Conservation (phyloP, 2,797 vertebrate genomes). For the Urosaurus nigricauda region DNA sequence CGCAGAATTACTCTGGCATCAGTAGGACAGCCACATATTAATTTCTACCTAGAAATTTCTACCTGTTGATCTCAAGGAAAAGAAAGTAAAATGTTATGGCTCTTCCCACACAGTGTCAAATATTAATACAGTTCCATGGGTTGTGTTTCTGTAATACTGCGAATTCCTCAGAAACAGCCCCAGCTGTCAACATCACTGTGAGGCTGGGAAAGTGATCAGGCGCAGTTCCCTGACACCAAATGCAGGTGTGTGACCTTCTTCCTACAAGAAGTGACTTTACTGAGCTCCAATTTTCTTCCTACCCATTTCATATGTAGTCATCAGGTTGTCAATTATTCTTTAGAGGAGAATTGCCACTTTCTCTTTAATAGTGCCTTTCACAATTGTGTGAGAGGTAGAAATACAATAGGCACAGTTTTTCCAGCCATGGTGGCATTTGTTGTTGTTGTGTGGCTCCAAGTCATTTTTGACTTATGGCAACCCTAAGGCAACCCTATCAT, state of each 20-base stretch:
- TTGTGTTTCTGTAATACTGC: conserved; percentile 11
- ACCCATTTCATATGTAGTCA: neutral
- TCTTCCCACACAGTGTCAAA: conserved; percentile 12
- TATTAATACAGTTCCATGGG: conserved; percentile 3
- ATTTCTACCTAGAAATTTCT: conserved; percentile 8
- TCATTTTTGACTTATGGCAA: no score
- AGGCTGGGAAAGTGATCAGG: neutral
- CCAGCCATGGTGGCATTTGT: neutral
- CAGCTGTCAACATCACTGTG: neutral
- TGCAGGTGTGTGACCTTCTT: neutral
- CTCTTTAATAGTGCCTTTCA: neutral
- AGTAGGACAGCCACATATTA: neutral
- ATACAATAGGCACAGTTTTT: neutral
- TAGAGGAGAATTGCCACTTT: neutral
- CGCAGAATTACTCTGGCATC: neutral
- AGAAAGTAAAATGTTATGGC: neutral
- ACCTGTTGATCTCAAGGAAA: neutral
- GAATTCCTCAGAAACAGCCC: conserved; percentile 16
- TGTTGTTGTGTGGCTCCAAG: no score
- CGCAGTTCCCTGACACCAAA: neutral
- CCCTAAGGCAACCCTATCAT: no score
- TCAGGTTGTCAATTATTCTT: neutral
- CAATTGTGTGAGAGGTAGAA: neutral
- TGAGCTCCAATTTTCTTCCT: neutral
- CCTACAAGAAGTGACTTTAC: neutral